Conservation (phyloP, 2,113 vertebrate genomes). For the Notothenia rossii region DNA sequence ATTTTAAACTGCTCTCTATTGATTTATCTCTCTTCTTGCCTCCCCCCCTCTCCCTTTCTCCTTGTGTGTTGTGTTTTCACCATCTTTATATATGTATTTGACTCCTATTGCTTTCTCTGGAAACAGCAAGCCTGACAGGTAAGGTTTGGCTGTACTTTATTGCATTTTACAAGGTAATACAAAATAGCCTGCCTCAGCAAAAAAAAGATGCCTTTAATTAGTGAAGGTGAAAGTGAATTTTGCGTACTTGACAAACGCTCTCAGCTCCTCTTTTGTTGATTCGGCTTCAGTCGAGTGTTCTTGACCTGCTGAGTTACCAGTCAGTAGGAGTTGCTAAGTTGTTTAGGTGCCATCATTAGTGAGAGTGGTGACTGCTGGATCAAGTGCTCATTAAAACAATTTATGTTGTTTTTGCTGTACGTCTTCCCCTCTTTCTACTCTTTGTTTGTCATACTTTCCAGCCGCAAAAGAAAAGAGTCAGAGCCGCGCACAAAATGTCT, state of each 20-base stretch:
- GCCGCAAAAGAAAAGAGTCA: conserved; percentile 95
- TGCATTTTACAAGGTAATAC: conserved; percentile 63
- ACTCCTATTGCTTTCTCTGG: conserved; percentile 82
- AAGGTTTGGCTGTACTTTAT: conserved; percentile 81
- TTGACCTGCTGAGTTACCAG: neutral
- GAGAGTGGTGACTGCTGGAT: neutral
- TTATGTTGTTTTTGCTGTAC: conserved; percentile 26
- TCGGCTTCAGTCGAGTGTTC: neutral
- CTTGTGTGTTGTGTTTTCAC: conserved; percentile 80
- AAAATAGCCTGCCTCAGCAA: conserved; percentile 73
- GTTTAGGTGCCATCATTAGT: neutral
- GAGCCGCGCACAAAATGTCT: conserved; percentile 96
- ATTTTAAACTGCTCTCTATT: conserved; percentile 85
- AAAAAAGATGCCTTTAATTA: conserved; percentile 70
- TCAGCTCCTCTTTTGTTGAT: conserved; percentile 10
- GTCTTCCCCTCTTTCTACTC: conserved; percentile 29
- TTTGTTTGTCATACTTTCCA: conserved; percentile 49
- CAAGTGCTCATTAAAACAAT: conserved; percentile 15
- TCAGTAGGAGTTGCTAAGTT: neutral
- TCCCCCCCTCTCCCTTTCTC: conserved; percentile 76
- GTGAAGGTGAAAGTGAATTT: conserved; percentile 46
- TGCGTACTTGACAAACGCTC: conserved; percentile 18
- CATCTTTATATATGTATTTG: conserved; percentile 84
- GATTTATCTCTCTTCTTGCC: conserved; percentile 84
- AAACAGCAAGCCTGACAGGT: conserved; percentile 99